A percentile compares a stretch with the other conserved stretches of the same genome.
Evolutionary conservation across 1,140 invertebrate genomes (phyloP).

Genomic region (Helicoverpa zea): DNA sequence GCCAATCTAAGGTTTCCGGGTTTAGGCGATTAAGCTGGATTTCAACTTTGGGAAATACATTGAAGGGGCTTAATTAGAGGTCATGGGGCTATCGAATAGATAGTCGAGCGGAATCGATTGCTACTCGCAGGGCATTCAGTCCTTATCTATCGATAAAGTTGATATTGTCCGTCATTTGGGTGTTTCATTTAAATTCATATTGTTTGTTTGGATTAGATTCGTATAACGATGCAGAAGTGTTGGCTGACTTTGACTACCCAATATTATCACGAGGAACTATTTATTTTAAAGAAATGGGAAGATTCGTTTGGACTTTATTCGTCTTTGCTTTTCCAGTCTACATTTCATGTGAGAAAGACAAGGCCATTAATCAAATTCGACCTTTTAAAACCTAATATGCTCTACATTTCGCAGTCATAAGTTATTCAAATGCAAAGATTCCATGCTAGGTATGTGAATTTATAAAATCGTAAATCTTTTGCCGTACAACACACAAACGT

Average conservation of each 20-base stretch:
- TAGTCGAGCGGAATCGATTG: neutral
- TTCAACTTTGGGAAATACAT: conserved; percentile 15
- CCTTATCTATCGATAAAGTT: neutral
- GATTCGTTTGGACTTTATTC: too few species aligned
- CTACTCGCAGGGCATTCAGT: neutral
- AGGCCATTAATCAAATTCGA: neutral
- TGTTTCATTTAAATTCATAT: too few species aligned
- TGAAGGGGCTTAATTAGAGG: neutral
- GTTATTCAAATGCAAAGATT: neutral
- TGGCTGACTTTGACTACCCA: too few species aligned
- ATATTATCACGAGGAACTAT: too few species aligned
- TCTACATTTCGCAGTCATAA: neutral
- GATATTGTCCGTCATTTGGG: neutral
- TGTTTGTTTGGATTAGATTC: too few species aligned
- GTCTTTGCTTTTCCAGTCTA: too few species aligned
- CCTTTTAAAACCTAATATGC: neutral
- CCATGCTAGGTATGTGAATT: neutral
- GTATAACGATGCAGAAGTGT: too few species aligned
- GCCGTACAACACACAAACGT: neutral
- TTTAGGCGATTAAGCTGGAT: neutral
- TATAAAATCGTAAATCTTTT: conserved; percentile 22
- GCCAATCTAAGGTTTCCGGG: neutral
- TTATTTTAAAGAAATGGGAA: too few species aligned
- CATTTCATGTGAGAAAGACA: too few species aligned
- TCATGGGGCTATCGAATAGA: conserved; percentile 26